Evolutionary conservation across 2,113 vertebrate species (phyloP), one percentile per base, ranked within the genome.

Genomic region (Noturus placidus): DNA sequence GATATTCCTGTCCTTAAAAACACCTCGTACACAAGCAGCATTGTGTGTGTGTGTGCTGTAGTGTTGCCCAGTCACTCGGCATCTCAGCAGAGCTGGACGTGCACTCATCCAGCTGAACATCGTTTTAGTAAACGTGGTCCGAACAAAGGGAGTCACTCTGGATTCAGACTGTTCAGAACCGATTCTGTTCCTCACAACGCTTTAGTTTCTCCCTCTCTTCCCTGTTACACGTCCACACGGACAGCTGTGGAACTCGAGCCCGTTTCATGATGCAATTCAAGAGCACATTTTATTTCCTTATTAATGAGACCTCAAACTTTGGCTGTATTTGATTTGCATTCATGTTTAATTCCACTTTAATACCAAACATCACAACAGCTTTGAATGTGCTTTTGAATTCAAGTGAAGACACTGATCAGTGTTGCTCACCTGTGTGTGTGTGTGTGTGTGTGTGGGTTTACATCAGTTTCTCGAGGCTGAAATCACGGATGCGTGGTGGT

Each of bases 261-360:
- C 65, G n/a, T 90, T 88, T 82, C 87, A 84, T 63, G 22, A 65
- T 76, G 90, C 83, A 86, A 76, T 89, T 92, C 89, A 89, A 89
- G 85, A 89, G 87, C 90, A 78, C 87, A 65, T 82, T 50, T 61
- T 33, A 22, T 80, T 33, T 50, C 79, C 56, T 56, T n/a, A 19
- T 17, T 65, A 77, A n/a, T 30, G 4, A 87, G 38, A 63, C 20
- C 67, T 56, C 52, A 54, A 35, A 54, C 20, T 30, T 3, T 3
- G 7, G 27, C 1, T 42, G 35, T 7, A 4, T 76, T 38, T 5
- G 1, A 30, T 30, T 56, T 17, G 22, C 3, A 5, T 80, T 35
- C 3, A 46, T 46, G 42, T 4, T 22, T 27, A 27, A 20, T 65
- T 76, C 10, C 50, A 72, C 54, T 61, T 6, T 19, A 27, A 57